Evolutionary conservation across 2,113 vertebrate genomes (phyloP).

Genomic region (Cottus gobio): DNA sequence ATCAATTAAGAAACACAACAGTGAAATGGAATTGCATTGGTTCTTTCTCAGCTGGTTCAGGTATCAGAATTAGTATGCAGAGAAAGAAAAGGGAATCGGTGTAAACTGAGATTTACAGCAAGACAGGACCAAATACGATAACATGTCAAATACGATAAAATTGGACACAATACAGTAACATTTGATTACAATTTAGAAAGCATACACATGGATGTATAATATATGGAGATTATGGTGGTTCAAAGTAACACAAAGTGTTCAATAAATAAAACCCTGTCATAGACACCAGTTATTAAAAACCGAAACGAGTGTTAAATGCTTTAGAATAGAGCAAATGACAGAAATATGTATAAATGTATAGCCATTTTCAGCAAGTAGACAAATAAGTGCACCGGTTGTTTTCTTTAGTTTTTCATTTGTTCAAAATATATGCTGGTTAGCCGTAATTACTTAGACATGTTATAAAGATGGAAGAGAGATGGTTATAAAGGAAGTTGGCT

Average conservation of each 20-base stretch:
- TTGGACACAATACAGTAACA: not conserved
- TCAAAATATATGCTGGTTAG: not conserved
- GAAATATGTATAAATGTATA: not conserved
- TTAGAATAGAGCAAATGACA: not conserved
- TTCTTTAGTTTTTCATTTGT: not conserved
- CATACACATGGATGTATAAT: not conserved
- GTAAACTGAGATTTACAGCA: not conserved
- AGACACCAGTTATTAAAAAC: not conserved
- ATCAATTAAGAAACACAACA: not conserved
- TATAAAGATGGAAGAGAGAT: not conserved
- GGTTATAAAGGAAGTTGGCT: not conserved
- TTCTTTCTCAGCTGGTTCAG: not conserved
- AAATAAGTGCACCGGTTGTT: not conserved
- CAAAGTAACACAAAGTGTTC: not conserved
- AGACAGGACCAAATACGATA: not conserved
- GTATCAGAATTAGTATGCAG: not conserved
- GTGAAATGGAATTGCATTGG: not conserved
- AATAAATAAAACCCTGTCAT: not conserved
- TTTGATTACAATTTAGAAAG: not conserved
- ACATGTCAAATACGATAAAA: constrained; percentile 6
- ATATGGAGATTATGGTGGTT: not conserved
- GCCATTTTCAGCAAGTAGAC: not conserved
- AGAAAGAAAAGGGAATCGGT: not conserved
- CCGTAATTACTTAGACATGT: not conserved
- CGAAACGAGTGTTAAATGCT: not conserved